A percentile compares a stretch with the other conserved stretches of the same genome.
phyloP scores from a whole-genome alignment of 2,797 vertebrate genomes.

The Pangasius mekongensis region DNA sequence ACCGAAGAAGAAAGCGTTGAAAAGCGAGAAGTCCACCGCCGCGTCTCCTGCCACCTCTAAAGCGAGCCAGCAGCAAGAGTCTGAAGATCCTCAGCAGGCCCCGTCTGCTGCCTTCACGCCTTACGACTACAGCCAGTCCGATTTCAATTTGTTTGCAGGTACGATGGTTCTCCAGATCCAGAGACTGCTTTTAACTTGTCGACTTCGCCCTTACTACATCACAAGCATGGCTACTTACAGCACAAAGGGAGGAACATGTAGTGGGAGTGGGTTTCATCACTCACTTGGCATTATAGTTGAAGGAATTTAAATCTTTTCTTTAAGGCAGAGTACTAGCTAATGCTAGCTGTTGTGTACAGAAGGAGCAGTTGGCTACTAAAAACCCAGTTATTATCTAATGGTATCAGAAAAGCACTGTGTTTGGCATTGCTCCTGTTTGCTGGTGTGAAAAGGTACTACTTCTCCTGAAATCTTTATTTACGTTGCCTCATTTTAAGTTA shows the following conservation, averaged over 20 bases:
- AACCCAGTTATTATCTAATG: neutral
- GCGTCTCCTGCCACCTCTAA: slow-evolving; percentile 25
- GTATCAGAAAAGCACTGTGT: neutral
- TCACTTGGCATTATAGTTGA: neutral
- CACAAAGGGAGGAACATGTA: neutral
- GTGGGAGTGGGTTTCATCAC: neutral
- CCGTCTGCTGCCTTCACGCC: slow-evolving; percentile 78
- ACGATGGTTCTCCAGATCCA: slow-evolving; percentile 40
- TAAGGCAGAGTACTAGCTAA: too few species aligned
- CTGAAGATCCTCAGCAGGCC: slow-evolving; percentile 63
- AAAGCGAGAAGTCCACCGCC: slow-evolving; percentile 53
- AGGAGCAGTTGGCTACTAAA: too few species aligned
- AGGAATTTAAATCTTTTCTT: neutral
- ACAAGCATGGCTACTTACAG: too few species aligned
- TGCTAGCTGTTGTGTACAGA: too few species aligned
- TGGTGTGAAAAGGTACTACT: neutral
- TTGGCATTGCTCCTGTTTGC: neutral
- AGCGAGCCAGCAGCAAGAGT: slow-evolving; percentile 76
- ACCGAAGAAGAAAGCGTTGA: slow-evolving; percentile 80
- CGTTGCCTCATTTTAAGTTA: too few species aligned
- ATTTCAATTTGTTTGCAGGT: slow-evolving; percentile 92
- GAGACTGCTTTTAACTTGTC: neutral
- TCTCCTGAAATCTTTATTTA: neutral
- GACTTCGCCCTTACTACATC: neutral
- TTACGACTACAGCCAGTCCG: slow-evolving; percentile 91